Evolutionary conservation across 2,797 vertebrate species (phyloP).

Genomic region (Fratercula arctica): DNA sequence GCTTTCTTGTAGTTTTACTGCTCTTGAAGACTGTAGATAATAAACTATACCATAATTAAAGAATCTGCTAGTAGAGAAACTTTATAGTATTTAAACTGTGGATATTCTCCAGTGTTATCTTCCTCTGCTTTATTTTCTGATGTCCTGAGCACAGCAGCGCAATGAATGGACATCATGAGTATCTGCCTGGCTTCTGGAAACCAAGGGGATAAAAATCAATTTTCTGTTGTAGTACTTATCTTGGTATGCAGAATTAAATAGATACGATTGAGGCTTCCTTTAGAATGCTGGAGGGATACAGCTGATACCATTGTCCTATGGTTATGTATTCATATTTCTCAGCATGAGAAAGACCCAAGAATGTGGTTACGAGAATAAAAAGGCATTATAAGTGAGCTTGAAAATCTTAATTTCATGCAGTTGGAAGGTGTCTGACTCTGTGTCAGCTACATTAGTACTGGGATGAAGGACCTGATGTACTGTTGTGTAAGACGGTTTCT

Average conservation of each 20-base stretch:
- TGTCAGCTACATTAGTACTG: not conserved
- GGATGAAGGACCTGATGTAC: not conserved
- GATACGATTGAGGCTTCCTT: not conserved
- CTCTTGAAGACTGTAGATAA: not conserved
- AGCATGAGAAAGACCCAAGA: not conserved
- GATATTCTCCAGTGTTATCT: not conserved
- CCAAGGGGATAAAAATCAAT: not conserved
- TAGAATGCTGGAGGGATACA: not conserved
- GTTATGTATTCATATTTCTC: not conserved
- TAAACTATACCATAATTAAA: not conserved
- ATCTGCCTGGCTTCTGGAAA: not conserved
- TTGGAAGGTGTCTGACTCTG: not conserved
- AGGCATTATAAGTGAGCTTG: not conserved
- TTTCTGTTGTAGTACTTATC: not conserved
- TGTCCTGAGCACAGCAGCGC: not conserved
- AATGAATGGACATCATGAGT: not conserved
- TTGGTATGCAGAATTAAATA: not conserved
- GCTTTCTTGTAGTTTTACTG: not conserved
- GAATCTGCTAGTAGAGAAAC: not conserved
- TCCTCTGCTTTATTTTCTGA: not conserved
- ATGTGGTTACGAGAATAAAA: not conserved
- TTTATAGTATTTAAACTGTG: not conserved
- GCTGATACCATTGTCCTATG: not conserved
- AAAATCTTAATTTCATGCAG: not conserved
- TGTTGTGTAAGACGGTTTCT: not conserved